A percentile compares a stretch with the other conserved stretches of the same genome.
Evolutionary conservation across 2,888 invertebrate genomes (phyloP).

Genomic region (Ornithoptera alexandrae): DNA sequence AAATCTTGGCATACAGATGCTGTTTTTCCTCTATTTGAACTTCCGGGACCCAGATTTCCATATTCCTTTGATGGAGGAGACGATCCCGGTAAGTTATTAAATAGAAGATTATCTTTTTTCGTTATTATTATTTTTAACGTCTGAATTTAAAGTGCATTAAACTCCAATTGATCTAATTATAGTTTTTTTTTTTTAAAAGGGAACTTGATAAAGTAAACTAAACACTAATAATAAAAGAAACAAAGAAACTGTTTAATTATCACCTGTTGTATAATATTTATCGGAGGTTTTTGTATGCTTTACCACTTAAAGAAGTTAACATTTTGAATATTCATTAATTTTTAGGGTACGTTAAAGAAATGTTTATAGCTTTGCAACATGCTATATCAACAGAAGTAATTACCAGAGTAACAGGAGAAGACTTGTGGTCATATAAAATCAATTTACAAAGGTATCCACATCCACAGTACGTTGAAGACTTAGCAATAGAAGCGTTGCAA

Average conservation of each 20-base stretch:
- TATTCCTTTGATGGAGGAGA: slow-evolving; percentile 60
- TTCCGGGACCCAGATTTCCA: slow-evolving; percentile 85
- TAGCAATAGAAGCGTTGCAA: slow-evolving; percentile 82
- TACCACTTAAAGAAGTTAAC: too few species aligned
- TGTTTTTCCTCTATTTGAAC: slow-evolving; percentile 82
- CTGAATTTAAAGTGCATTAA: too few species aligned
- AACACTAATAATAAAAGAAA: too few species aligned
- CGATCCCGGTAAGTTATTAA: slow-evolving; percentile 77
- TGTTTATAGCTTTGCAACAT: slow-evolving; percentile 67
- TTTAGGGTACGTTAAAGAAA: slow-evolving; percentile 66
- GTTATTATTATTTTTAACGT: too few species aligned
- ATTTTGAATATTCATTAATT: not conserved
- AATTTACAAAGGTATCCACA: slow-evolving; percentile 85
- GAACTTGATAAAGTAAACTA: too few species aligned
- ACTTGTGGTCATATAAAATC: slow-evolving; percentile 54
- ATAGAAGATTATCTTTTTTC: too few species aligned
- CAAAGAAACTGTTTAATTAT: too few species aligned
- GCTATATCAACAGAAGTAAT: slow-evolving; percentile 61
- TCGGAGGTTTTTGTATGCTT: too few species aligned
- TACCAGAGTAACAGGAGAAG: slow-evolving; percentile 47
- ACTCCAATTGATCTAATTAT: too few species aligned
- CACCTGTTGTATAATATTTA: too few species aligned
- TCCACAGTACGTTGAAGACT: slow-evolving; percentile 84
- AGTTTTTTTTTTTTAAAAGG: too few species aligned
- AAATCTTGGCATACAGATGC: slow-evolving; percentile 84